Evolutionary conservation across 2,888 invertebrate species (phyloP).

Genomic region (Ennomos quercinarius): DNA sequence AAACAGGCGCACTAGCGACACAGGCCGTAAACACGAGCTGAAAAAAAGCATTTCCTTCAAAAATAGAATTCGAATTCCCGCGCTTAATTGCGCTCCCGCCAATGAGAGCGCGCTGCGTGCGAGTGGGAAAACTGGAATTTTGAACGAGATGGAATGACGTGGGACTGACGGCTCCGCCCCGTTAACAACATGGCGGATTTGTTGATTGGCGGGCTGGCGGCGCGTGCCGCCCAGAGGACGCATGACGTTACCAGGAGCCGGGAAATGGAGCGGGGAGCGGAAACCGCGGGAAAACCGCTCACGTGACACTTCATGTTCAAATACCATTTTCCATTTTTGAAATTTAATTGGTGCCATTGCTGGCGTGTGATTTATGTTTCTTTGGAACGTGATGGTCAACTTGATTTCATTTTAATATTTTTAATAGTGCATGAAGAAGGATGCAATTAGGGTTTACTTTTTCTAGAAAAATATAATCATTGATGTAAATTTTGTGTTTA

Average conservation of each 20-base stretch:
- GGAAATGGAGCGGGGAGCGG: conserved; percentile 60
- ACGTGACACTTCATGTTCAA: conserved; percentile 33
- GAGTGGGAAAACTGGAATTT: conserved; percentile 62
- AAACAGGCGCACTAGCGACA: conserved; percentile 55
- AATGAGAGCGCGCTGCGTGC: conserved; percentile 72
- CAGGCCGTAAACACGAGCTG: conserved; percentile 71
- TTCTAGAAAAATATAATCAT: background rate
- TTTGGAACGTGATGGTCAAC: conserved; percentile 12
- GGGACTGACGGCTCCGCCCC: conserved; percentile 80
- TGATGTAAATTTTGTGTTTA: background rate
- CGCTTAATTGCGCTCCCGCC: conserved; percentile 82
- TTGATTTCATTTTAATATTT: conserved; percentile 10
- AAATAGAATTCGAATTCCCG: conserved; percentile 84
- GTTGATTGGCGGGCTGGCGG: conserved; percentile 85
- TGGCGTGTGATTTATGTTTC: conserved; percentile 14
- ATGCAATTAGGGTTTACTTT: background rate
- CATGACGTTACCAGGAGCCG: conserved; percentile 61
- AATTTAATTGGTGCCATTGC: conserved; percentile 15
- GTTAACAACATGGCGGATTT: conserved; percentile 88
- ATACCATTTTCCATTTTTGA: conserved; percentile 24
- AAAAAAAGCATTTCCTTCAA: conserved; percentile 82
- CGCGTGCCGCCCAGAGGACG: conserved; percentile 63
- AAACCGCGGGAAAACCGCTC: conserved; percentile 52
- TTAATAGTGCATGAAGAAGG: background rate
- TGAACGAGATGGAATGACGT: conserved; percentile 60